Base-by-base conservation (phyloP, 1,140 invertebrate species). In the Macrosteles quadrilineatus region DNA sequence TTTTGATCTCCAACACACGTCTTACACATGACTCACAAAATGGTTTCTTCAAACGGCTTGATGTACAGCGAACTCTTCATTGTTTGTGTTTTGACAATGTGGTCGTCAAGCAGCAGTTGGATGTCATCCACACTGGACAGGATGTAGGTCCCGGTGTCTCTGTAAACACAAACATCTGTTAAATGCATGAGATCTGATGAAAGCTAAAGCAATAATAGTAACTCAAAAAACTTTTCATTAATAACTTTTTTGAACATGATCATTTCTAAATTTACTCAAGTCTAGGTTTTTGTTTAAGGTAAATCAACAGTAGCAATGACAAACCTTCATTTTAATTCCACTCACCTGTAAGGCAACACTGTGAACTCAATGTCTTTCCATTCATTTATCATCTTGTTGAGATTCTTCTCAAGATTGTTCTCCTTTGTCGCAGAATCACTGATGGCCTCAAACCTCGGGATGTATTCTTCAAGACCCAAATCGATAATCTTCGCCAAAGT, bases 51-150 rank as follows among this genome's bases (percentile, higher is more conserved):
- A 79, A 98, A 98, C 0, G 96, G 96, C 78, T 97, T 97, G 69
- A 98, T 97, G 77, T 96, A 98, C 0, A 96, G 93, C 12, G 96
- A 98, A 76, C 95, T 96, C 80, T 96, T 93, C 95, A 98, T 98
- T 0, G 96, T 98, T 80, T 98, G 95, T 17, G 95, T 95, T 81
- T 98, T 98, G 6, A 98, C 92, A 72, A 98, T 92, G 80, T 98
- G 96, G 81, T 98, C 96, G 81, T 98, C 97, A 21, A 98, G 80
- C 36, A 97, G 80, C n/a, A 96, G 81, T 83, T 98, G 96, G 77
- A 98, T 97, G 75, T 98, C 95, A 82, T 98, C 96, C 1, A 98
- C 87, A 68, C 92, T 90, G 0, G 94, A 91, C 70, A 98, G 83
- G 72, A 98, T 94, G 73, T 89, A 91, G 0, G 95, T 97, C 23